A percentile compares a stretch with the other conserved stretches of the same genome.
phyloP scores from a whole-genome alignment of 2,888 invertebrate genomes.

The Aspidiotus rigidus region DNA sequence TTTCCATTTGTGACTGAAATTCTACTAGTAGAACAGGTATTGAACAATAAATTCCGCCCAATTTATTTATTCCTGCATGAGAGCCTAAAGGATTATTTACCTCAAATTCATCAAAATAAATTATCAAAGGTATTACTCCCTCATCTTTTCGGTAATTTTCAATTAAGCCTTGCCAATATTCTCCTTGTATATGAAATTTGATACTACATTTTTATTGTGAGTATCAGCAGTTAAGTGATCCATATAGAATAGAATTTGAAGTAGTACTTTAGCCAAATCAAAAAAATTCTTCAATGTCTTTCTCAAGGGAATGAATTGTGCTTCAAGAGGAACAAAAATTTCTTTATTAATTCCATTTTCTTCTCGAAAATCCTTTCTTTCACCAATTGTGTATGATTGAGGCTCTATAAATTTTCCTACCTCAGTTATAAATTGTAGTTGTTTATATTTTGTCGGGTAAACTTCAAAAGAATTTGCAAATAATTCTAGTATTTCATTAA shows the following conservation, averaged over 20 bases:
- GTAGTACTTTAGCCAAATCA: constrained; percentile 20
- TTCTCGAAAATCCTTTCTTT: background rate
- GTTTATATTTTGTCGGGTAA: background rate
- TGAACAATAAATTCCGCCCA: background rate
- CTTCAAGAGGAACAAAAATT: background rate
- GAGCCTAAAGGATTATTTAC: background rate
- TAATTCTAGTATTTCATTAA: background rate
- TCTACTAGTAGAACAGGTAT: constrained; percentile 3
- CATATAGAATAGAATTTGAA: constrained; percentile 18
- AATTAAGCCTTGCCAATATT: background rate
- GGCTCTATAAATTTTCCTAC: background rate
- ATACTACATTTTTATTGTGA: too few species aligned
- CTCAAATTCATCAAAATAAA: constrained; percentile 3
- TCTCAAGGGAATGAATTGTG: background rate
- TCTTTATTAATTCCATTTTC: background rate
- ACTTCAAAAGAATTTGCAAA: background rate
- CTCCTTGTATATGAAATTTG: background rate
- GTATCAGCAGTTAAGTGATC: too few species aligned
- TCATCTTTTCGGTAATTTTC: background rate
- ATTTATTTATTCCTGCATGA: constrained; percentile 5
- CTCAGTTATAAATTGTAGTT: background rate
- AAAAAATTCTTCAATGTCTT: background rate
- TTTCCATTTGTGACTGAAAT: background rate
- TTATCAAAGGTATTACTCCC: background rate
- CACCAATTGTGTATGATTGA: background rate